Conservation (phyloP, 2,113 vertebrate species). For the Corynorhinus townsendii region DNA sequence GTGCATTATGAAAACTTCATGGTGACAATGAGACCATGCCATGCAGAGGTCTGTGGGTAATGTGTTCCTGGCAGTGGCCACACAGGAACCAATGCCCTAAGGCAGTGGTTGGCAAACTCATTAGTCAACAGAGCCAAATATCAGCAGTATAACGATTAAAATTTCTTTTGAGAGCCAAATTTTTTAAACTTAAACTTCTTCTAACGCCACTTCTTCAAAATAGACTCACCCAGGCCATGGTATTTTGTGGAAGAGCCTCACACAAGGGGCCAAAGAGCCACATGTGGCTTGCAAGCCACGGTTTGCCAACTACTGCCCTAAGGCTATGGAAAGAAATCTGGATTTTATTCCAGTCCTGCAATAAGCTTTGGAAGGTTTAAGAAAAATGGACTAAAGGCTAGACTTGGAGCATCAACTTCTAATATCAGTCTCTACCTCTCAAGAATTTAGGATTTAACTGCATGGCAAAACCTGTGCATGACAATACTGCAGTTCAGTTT, state of each 20-base stretch:
- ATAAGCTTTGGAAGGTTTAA: background rate
- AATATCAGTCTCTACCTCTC: background rate
- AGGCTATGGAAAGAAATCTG: background rate
- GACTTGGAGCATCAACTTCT: background rate
- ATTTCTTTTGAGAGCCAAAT: too few species aligned
- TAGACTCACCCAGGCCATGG: too few species aligned
- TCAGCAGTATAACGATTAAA: too few species aligned
- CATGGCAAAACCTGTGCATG: background rate
- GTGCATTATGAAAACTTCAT: background rate
- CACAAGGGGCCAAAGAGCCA: too few species aligned
- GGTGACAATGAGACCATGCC: background rate
- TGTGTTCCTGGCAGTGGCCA: background rate
- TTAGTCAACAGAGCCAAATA: too few species aligned
- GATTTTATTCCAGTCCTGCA: background rate
- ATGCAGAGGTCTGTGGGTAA: background rate
- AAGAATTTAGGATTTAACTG: background rate
- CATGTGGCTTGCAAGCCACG: too few species aligned
- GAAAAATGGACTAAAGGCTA: background rate
- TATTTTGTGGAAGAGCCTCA: too few species aligned
- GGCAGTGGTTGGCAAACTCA: too few species aligned
- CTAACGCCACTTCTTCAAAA: too few species aligned
- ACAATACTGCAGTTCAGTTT: background rate
- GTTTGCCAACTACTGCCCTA: background rate
- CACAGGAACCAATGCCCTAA: background rate
- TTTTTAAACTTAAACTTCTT: too few species aligned